Evolutionary conservation across 2,113 vertebrate genomes (phyloP).

Genomic region (Ardeotis arabs): DNA sequence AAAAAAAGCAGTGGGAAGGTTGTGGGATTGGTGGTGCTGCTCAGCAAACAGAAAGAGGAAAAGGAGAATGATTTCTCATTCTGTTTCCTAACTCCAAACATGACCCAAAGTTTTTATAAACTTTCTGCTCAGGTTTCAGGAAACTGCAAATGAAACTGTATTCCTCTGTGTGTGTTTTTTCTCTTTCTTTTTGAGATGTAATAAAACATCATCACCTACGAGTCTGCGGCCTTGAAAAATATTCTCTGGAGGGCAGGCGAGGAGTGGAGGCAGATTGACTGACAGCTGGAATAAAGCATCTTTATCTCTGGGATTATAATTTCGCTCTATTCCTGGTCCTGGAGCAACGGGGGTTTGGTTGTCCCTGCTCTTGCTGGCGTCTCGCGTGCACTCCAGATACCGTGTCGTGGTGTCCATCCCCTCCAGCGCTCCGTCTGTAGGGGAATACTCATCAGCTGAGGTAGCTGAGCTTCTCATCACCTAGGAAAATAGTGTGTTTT

Average conservation of each 20-base stretch:
- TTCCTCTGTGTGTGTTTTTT: constrained; percentile 17
- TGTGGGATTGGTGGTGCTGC: constrained; percentile 44
- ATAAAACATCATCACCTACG: constrained; percentile 64
- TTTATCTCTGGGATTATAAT: constrained; percentile 52
- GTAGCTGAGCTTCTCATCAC: not conserved
- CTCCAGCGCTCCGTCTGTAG: accelerated
- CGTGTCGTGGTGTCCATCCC: accelerated
- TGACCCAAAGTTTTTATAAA: constrained; percentile 60
- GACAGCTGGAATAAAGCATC: constrained; percentile 30
- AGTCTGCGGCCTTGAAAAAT: constrained; percentile 16
- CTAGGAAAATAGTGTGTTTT: not conserved
- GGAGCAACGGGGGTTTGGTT: not conserved
- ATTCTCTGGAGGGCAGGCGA: not conserved
- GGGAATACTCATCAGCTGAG: not conserved
- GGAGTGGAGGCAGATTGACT: constrained; percentile 55
- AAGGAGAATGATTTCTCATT: constrained; percentile 31
- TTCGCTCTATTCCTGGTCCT: not conserved
- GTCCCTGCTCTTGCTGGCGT: not conserved
- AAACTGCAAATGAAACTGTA: constrained; percentile 67
- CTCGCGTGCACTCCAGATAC: accelerated
- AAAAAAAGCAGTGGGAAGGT: not conserved
- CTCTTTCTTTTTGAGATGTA: constrained; percentile 21
- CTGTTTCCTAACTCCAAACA: constrained; percentile 64
- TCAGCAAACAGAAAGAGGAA: constrained; percentile 63
- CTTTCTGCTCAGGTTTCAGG: constrained; percentile 70